Evolutionary conservation across 1,140 invertebrate genomes (phyloP), one percentile per base, ranked within the genome.

Genomic region (Leguminivora glycinivorella): DNA sequence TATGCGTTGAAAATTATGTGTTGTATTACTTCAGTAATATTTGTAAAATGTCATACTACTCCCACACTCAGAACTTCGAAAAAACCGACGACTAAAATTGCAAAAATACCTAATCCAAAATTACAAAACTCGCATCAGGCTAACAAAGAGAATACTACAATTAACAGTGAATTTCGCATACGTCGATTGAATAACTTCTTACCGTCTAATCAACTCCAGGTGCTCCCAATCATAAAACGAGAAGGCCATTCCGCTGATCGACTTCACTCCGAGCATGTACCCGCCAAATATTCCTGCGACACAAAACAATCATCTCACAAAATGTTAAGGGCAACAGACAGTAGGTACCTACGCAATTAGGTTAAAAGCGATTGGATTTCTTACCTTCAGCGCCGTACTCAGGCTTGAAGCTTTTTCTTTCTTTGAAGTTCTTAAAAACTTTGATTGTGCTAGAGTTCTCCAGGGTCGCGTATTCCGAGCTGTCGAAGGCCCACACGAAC

Each of bases 221-320:
- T 95, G 95, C 78, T 99, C 98, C 99, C 99, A 99, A 84, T 99
- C 99, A 83, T 98, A 99, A 86, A 99, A 99, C 1, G 94, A 99
- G 84, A 99, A 99, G 0, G 93, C 93, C 68, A 99, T 93, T 0
- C 98, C 98, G 66, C 97, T 97, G 1, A 97, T 95, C 0, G 98
- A 99, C 76, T 97, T 96, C 0, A 99, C 98, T 10, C 98, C 98
- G 25, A 99, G 92, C 89, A 99, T 94, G 88, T 94, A 96, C 6
- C 99, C 99, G 67, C 98, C 99, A 91, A 98, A 99, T 68, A 99
- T 99, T 69, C 95, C 98, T 96, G 75, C 3, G 71, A 31, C 47
- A 70, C 9, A 68, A 74, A 47, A 72, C 58, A 68, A 47, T 17
- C 58, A 7, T n/a, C 19, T 68, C 19, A 52, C 22, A 77, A 56